Percentiles rank a stretch among this genome's conserved stretches.
Conservation (phyloP, 2,797 vertebrate species). For the Pelochelys cantorii region DNA sequence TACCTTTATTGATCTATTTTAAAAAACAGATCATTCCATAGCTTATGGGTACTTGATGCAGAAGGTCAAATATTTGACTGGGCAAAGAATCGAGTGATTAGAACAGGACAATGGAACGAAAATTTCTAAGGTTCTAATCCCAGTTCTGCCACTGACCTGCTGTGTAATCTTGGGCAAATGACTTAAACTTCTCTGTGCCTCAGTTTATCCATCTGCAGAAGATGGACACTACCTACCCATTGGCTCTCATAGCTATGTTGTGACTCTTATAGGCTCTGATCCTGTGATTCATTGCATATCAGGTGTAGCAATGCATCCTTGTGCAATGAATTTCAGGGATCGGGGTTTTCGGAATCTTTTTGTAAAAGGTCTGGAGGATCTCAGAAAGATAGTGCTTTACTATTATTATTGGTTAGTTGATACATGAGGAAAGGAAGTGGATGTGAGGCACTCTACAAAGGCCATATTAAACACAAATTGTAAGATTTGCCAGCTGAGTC, state of each 20-base stretch:
- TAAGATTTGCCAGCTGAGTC: not conserved
- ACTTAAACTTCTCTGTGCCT: not conserved
- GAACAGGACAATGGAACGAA: not conserved
- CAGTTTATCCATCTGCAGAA: not conserved
- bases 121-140: slow-evolving; percentile 1
- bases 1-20: not conserved
- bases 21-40: not conserved
- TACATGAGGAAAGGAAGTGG: not conserved
- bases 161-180: not conserved
- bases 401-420: not conserved
- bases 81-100: not conserved
- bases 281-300: not conserved
- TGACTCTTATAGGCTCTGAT: not conserved
- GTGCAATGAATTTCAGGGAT: not conserved
- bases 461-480: not conserved
- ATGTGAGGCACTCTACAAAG: not conserved
- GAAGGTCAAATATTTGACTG: not conserved
- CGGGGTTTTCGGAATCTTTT: not conserved
- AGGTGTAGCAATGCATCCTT: not conserved
- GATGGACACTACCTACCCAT: not conserved
- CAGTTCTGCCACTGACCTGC: not conserved
- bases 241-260: not conserved
- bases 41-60: not conserved
- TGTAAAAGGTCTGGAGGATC: not conserved
- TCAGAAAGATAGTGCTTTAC: not conserved